Conservation (phyloP, 1,140 invertebrate genomes). For the Drosophila lacteicornis region DNA sequence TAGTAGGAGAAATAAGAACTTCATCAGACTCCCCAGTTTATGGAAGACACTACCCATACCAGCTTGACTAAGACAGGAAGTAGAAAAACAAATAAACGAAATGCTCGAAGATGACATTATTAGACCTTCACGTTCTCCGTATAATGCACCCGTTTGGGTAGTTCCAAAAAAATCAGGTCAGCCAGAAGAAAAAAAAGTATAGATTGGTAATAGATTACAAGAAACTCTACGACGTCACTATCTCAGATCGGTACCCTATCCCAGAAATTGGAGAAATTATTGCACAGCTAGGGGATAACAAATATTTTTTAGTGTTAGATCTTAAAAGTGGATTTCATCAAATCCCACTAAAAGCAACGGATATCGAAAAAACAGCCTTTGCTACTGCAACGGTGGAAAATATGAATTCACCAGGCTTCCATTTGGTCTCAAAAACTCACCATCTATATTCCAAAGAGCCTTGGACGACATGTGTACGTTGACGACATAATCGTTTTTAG, state of each 20-base stretch:
- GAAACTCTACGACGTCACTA: conserved; percentile 7
- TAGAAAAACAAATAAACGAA: no score
- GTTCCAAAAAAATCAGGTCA: neutral
- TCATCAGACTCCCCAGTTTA: no score
- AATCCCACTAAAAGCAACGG: neutral
- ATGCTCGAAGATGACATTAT: no score
- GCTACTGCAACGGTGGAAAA: neutral
- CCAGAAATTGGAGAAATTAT: neutral
- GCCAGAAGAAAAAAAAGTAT: neutral
- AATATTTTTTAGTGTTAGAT: neutral
- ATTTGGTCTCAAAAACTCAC: neutral
- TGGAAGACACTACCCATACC: no score
- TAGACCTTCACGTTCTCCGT: no score
- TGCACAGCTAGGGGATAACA: neutral
- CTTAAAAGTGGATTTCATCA: neutral
- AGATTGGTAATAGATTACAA: neutral
- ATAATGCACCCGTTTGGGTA: neutral
- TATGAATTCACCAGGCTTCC: neutral
- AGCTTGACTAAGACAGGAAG: no score
- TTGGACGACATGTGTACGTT: no score
- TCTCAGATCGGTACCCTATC: neutral
- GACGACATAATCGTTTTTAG: no score
- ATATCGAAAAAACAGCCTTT: neutral
- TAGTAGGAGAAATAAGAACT: no score
- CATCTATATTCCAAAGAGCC: neutral